These are phyloP conservation scores for Geodia barretti DNA, from an alignment of 37 sponge, comb jelly and placozoan genomes.

Conservation along the genomic window DNA sequence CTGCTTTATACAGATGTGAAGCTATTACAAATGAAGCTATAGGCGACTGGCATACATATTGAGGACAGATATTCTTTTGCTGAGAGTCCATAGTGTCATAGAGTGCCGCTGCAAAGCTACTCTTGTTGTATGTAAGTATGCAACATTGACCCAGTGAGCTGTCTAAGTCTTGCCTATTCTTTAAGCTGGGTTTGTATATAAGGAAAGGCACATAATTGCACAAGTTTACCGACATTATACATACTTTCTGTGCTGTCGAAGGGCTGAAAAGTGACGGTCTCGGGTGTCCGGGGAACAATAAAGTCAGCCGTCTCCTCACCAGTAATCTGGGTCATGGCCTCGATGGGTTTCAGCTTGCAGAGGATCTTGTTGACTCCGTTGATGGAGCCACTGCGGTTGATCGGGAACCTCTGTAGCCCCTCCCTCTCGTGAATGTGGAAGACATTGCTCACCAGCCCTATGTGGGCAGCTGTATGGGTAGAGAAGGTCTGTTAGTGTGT, in stretches of 20 bases:
- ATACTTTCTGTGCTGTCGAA: background rate
- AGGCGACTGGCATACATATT: no score
- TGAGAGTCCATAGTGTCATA: no score
- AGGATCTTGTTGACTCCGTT: background rate
- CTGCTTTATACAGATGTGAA: no score
- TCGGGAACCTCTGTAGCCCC: background rate
- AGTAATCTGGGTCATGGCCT: conserved; percentile 1
- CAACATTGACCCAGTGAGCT: no score
- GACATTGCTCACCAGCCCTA: background rate
- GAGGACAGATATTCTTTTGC: no score
- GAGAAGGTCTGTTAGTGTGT: background rate
- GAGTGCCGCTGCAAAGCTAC: no score
- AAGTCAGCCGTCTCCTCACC: background rate
- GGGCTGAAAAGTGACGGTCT: background rate
- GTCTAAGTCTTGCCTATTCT: no score
- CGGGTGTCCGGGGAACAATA: background rate
- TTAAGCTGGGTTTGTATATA: no score
- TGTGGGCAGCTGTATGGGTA: conserved; percentile 6
- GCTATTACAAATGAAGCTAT: no score
- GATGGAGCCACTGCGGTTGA: conserved; percentile 19
- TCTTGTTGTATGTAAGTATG: no score
- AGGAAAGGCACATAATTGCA: background rate
- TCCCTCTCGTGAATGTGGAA: background rate
- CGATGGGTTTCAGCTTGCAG: conserved; percentile 5
- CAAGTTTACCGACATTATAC: background rate